Percentiles rank a stretch among this genome's conserved stretches.
These are phyloP conservation scores for Arbacia lixula DNA, from an alignment of 53 echinoderm and acorn worm species.

Conservation along the genomic window DNA sequence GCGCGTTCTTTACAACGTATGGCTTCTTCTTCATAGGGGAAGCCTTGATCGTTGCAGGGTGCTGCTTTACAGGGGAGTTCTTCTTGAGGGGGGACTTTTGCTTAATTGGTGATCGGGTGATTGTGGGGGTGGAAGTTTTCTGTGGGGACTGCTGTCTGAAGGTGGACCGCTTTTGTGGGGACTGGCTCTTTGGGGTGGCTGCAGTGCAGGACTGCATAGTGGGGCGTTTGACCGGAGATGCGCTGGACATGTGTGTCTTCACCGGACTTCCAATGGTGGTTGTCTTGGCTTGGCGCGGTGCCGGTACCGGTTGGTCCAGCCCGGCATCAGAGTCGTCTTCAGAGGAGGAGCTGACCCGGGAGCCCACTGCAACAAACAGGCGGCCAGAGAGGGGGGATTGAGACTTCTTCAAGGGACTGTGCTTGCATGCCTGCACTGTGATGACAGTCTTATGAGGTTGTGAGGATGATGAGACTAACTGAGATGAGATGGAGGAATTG, in stretches of 20 bases:
- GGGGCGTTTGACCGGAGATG: slow-evolving; percentile 42
- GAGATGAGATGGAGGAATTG: slow-evolving; percentile 15
- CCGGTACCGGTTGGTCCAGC: slow-evolving; percentile 33
- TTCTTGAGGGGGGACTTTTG: slow-evolving; percentile 46
- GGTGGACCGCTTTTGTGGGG: slow-evolving; percentile 19
- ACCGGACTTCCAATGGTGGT: not conserved
- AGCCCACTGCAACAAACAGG: slow-evolving; percentile 57
- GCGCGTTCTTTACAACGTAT: not conserved
- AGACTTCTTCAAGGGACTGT: slow-evolving; percentile 38
- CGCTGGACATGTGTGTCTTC: not conserved
- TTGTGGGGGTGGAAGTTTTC: slow-evolving; percentile 5
- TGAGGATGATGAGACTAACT: slow-evolving; percentile 17
- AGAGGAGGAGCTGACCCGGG: not conserved
- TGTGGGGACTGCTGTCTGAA: slow-evolving; percentile 17
- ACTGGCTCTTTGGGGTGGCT: slow-evolving; percentile 25
- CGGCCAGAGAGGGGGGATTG: slow-evolving; percentile 51
- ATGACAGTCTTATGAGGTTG: slow-evolving; percentile 4
- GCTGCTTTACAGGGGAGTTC: slow-evolving; percentile 54
- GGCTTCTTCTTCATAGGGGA: slow-evolving; percentile 35
- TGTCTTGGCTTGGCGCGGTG: slow-evolving; percentile 25
- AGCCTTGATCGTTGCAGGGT: slow-evolving; percentile 18
- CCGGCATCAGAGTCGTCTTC: not conserved
- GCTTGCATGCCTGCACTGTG: slow-evolving; percentile 32
- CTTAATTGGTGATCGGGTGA: slow-evolving; percentile 1
- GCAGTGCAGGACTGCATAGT: slow-evolving; percentile 49